A percentile compares a stretch with the other conserved stretches of the same genome.
Evolutionary conservation across 2,797 vertebrate genomes (phyloP).

Genomic region (Mastacembelus armatus): DNA sequence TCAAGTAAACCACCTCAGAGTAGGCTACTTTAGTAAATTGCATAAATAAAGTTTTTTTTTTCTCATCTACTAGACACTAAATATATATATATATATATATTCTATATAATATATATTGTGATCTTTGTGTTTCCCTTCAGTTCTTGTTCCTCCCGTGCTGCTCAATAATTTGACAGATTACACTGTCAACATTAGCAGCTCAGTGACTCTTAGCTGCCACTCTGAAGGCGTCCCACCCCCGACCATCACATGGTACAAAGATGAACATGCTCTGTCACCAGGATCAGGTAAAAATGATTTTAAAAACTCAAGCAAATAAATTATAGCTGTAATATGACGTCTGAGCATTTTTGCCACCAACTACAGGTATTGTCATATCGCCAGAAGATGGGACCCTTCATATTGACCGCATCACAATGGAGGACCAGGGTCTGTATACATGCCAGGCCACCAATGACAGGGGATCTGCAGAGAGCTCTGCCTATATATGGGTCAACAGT

Average conservation of each 20-base stretch:
- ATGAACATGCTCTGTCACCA: conserved; percentile 85
- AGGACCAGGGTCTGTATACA: conserved; percentile 93
- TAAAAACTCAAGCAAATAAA: background rate
- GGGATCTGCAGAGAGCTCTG: conserved; percentile 89
- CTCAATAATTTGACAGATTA: conserved; percentile 87
- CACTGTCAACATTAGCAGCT: conserved; percentile 89
- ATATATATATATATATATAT: no score
- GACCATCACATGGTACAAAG: conserved; percentile 93
- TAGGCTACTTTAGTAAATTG: no score
- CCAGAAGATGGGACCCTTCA: conserved; percentile 88
- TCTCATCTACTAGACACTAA: no score
- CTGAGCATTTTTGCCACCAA: background rate
- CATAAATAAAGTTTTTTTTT: no score
- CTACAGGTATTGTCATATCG: conserved; percentile 90
- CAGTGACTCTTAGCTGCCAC: conserved; percentile 87
- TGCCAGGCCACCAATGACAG: conserved; percentile 91
- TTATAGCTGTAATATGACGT: background rate
- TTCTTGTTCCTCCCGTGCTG: conserved; percentile 88
- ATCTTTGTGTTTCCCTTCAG: conserved; percentile 76
- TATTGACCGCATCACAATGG: conserved; percentile 91
- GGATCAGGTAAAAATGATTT: conserved; percentile 87
- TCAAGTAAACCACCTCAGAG: no score
- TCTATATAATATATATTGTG: no score
- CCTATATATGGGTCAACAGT: conserved; percentile 92
- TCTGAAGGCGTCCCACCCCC: conserved; percentile 87